Evolutionary conservation across 2,888 invertebrate species (phyloP).

Genomic region (Chromoteleia sp.): DNA sequence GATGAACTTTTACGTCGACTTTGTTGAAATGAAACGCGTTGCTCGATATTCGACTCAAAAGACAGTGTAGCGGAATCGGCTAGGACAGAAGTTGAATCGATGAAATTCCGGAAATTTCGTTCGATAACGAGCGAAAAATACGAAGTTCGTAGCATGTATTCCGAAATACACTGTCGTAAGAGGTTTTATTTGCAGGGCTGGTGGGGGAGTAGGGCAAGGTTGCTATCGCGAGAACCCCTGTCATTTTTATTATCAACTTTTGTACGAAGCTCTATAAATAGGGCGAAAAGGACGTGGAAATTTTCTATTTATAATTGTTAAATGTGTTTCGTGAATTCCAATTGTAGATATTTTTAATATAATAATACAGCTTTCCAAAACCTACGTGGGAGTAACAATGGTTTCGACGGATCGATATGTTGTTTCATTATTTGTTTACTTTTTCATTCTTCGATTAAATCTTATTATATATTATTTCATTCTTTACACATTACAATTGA

Average conservation of each 20-base stretch:
- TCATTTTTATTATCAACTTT: conserved; percentile 32
- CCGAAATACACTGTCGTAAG: conserved; percentile 8
- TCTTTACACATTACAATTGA: too few relatives aligned
- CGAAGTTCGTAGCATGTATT: background rate
- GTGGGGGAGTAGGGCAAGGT: conserved; percentile 15
- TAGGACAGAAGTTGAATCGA: conserved; percentile 39
- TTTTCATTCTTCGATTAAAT: too few relatives aligned
- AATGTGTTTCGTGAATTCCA: background rate
- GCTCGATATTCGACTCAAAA: conserved; percentile 19
- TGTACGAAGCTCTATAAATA: conserved; percentile 23
- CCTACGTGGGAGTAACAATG: too few relatives aligned
- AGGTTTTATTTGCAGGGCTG: conserved; percentile 8
- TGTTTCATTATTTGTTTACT: too few relatives aligned
- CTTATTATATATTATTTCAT: too few relatives aligned
- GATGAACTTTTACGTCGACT: conserved; percentile 38
- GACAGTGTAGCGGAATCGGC: conserved; percentile 20
- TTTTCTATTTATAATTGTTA: conserved; percentile 12
- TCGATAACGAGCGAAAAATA: conserved; percentile 48
- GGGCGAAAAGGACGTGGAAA: conserved; percentile 28
- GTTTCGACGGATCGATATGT: too few relatives aligned
- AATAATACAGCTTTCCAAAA: too few relatives aligned
- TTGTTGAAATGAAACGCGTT: conserved; percentile 32
- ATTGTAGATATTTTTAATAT: background rate
- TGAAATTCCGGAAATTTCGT: conserved; percentile 45
- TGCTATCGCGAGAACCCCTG: conserved; percentile 11